phyloP scores from a whole-genome alignment of 2,113 vertebrate genomes.

The Emydura subglobosa region DNA sequence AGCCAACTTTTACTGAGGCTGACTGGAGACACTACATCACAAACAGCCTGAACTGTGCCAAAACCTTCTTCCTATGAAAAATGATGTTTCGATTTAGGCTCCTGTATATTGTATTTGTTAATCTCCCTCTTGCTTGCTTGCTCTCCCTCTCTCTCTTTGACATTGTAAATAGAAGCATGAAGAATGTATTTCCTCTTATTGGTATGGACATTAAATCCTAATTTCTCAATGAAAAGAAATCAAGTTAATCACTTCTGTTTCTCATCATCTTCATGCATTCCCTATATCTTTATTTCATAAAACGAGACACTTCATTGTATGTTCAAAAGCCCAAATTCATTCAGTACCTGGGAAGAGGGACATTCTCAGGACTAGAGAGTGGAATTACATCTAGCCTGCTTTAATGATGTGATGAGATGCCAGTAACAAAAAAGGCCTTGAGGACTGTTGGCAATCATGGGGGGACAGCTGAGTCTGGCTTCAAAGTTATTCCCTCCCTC shows the following conservation, averaged over 20 bases:
- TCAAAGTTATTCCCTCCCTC: background rate
- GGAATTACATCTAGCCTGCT: background rate
- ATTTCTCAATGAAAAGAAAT: conserved; percentile 35
- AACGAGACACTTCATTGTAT: background rate
- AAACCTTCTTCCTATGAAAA: conserved; percentile 61
- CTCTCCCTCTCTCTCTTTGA: conserved; percentile 50
- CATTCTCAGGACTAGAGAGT: conserved; percentile 5
- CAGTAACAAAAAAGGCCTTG: background rate
- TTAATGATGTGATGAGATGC: background rate
- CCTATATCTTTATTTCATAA: background rate
- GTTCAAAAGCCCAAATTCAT: background rate
- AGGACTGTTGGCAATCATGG: background rate
- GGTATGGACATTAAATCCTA: background rate
- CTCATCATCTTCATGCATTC: background rate
- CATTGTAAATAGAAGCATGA: conserved; percentile 37
- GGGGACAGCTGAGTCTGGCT: background rate
- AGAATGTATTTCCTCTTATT: conserved; percentile 23
- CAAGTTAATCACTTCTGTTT: conserved; percentile 4
- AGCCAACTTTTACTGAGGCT: conserved; percentile 59
- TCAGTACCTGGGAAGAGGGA: background rate
- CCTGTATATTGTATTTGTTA: conserved; percentile 54
- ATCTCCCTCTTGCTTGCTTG: conserved; percentile 52
- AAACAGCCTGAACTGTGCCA: conserved; percentile 45
- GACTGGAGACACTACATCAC: conserved; percentile 50
- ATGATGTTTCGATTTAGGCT: conserved; percentile 67